Evolutionary conservation across 2,888 invertebrate genomes (phyloP), one percentile per base, ranked within the genome.

Genomic region (Steinernema carpocapsae): DNA sequence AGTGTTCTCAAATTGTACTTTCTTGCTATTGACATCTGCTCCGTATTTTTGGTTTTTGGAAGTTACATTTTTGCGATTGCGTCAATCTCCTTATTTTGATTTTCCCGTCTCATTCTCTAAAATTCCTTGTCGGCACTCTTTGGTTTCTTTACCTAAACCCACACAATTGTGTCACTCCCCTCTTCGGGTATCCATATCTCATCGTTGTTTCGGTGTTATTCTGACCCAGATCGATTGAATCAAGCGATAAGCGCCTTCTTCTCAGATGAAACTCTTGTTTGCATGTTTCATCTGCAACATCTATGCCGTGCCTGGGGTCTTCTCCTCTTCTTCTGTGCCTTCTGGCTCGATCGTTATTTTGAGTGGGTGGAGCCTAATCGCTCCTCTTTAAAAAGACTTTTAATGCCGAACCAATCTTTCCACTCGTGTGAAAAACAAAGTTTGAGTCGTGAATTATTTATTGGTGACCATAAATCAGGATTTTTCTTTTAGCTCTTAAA

Each of bases 181-280:
- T 37, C 37, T 37, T 10, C 37, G 37, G 37, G 48, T 48, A 17
- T 48, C 48, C 48, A 48, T 17, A n/a, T 32, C 37, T 26, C 29
- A 64, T 64, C 64, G 48, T n/a, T 19, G 48, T 48, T 48, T 48
- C 48, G 17, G 48, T 48, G 48, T 48, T 48, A 19, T 56, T 56
- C 26, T 56, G 64, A 64, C 64, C 64, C 32, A 64, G 17, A 64
- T 64, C 64, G 64, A 64, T 64, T 26, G 6, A 17, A 26, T 17
- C 64, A 17, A 64, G 64, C 29, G 64, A 64, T 64, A 64, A 52
- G 52, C 22, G 24, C 22, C 22, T 24, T 64, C 64, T 14, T 37
- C 37, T 64, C 17, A 7, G 29, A 7, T 32, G 1, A 48, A 19
- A 19, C n/a, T 14, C 48, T 48, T 19, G 7, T 19, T 19, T 17